A percentile compares a stretch with the other conserved stretches of the same genome.
Evolutionary conservation across 2,888 invertebrate species (phyloP).

Genomic region (Pyrochroa serraticornis): DNA sequence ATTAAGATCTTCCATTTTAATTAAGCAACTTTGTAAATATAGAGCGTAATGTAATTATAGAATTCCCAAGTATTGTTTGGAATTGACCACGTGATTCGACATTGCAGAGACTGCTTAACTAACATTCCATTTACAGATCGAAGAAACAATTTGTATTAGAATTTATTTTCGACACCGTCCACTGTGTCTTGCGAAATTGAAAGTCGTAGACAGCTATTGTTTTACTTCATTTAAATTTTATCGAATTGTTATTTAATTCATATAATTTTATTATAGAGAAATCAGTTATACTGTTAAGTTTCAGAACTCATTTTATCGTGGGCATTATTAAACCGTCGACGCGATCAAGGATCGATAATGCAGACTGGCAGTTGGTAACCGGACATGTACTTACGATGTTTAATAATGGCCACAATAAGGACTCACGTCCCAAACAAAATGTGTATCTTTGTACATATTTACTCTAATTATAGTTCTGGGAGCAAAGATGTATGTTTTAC

Average conservation of each 20-base stretch:
- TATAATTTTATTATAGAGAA: slow-evolving; percentile 43
- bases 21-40: slow-evolving; percentile 48
- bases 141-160: neutral
- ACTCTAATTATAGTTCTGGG: slow-evolving; percentile 48
- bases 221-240: slow-evolving; percentile 49
- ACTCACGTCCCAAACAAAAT: slow-evolving; percentile 32
- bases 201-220: slow-evolving; percentile 36
- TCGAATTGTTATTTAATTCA: slow-evolving; percentile 50
- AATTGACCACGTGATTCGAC: slow-evolving; percentile 8
- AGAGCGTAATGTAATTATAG: slow-evolving; percentile 45
- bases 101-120: slow-evolving; percentile 42
- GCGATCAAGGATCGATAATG: neutral
- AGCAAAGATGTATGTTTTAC: slow-evolving; percentile 57
- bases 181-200: slow-evolving; percentile 35
- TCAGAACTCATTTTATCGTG: slow-evolving; percentile 9
- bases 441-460: slow-evolving; percentile 49
- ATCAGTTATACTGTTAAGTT: slow-evolving; percentile 26
- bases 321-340: slow-evolving; percentile 19
- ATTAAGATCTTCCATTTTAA: slow-evolving; percentile 39
- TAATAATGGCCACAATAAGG: slow-evolving; percentile 26
- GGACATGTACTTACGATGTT: slow-evolving; percentile 20
- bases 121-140: slow-evolving; percentile 40
- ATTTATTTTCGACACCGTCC: slow-evolving; percentile 40
- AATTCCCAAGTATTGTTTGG: slow-evolving; percentile 13
- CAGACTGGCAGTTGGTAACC: neutral